phyloP scores from a whole-genome alignment of 2,113 vertebrate species.

The Pseudopodoces humilis region DNA sequence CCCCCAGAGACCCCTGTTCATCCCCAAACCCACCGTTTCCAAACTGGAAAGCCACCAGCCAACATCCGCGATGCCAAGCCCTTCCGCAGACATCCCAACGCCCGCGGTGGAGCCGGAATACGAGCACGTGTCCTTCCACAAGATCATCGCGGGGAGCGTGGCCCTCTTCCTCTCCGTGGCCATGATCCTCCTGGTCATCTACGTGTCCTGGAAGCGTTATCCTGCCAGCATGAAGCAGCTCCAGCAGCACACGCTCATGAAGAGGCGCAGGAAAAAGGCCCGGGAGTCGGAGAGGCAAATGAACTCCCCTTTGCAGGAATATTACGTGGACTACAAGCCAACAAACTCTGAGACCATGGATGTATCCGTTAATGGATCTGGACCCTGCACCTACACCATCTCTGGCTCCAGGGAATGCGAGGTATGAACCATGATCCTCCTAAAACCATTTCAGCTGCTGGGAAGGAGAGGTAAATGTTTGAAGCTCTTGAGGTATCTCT shows the following conservation, averaged over 20 bases:
- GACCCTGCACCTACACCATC: constrained; percentile 97
- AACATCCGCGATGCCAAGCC: constrained; percentile 58
- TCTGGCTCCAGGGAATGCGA: constrained; percentile 99
- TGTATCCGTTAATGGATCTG: constrained; percentile 96
- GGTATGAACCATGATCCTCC: constrained; percentile 96
- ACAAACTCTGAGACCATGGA: constrained; percentile 98
- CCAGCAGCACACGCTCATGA: constrained; percentile 90
- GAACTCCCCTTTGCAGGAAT: constrained; percentile 96
- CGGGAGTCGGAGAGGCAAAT: constrained; percentile 90
- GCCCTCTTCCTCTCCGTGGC: constrained; percentile 94
- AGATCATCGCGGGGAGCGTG: constrained; percentile 93
- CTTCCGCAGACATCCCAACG: constrained; percentile 77
- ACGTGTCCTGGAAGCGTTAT: constrained; percentile 95
- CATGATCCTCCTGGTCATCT: constrained; percentile 96
- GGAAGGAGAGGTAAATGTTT: constrained; percentile 96
- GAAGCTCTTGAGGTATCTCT: constrained; percentile 75
- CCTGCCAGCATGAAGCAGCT: constrained; percentile 96
- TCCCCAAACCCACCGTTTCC: constrained; percentile 80
- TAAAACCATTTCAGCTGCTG: constrained; percentile 94
- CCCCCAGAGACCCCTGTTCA: constrained; percentile 73
- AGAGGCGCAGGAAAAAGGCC: constrained; percentile 91
- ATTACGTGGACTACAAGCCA: constrained; percentile 99
- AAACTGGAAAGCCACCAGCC: constrained; percentile 74
- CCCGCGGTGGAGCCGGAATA: constrained; percentile 84
- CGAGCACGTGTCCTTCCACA: constrained; percentile 95